These are phyloP conservation scores for Trisateles emortualis DNA, from an alignment of 2,888 invertebrate genomes.

Conservation along the genomic window DNA sequence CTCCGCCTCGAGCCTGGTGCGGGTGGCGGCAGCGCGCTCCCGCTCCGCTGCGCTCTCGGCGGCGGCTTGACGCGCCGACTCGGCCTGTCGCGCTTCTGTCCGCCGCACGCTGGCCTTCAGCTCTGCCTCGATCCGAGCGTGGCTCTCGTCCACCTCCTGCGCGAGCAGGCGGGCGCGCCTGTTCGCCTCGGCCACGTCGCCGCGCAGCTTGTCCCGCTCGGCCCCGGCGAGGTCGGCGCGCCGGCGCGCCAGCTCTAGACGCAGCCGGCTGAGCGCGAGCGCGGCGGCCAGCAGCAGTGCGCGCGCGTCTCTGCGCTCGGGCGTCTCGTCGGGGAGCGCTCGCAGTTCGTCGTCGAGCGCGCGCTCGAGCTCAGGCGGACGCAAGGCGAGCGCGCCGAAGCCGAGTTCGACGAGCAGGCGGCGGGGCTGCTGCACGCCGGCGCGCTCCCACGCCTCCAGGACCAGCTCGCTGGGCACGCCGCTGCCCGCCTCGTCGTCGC, in stretches of 20 bases:
- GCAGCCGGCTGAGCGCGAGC: conserved; percentile 89
- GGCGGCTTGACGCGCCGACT: conserved; percentile 90
- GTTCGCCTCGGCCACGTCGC: conserved; percentile 94
- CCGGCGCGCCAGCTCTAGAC: conserved; percentile 91
- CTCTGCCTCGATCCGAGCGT: conserved; percentile 92
- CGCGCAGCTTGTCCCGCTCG: conserved; percentile 93
- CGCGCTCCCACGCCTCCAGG: conserved; percentile 91
- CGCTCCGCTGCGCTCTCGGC: conserved; percentile 91
- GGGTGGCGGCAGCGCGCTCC: conserved; percentile 89
- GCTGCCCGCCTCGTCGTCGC: conserved; percentile 46
- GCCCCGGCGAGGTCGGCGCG: conserved; percentile 89
- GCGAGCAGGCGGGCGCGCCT: conserved; percentile 93
- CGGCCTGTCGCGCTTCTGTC: conserved; percentile 92
- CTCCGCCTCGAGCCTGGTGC: conserved; percentile 88
- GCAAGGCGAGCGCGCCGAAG: conserved; percentile 86
- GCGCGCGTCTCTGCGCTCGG: conserved; percentile 61
- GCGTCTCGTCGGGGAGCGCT: conserved; percentile 48
- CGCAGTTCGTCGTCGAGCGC: conserved; percentile 90
- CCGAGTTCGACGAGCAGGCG: conserved; percentile 90
- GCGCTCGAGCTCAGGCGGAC: conserved; percentile 88
- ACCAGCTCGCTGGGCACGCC: conserved; percentile 82
- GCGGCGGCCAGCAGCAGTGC: conserved; percentile 87
- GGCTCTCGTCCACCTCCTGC: conserved; percentile 96
- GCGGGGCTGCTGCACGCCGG: conserved; percentile 89
- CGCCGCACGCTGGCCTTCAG: conserved; percentile 90